These are phyloP conservation scores for Andricus quercusramuli DNA, from an alignment of 2,888 invertebrate genomes.

Conservation along the genomic window DNA sequence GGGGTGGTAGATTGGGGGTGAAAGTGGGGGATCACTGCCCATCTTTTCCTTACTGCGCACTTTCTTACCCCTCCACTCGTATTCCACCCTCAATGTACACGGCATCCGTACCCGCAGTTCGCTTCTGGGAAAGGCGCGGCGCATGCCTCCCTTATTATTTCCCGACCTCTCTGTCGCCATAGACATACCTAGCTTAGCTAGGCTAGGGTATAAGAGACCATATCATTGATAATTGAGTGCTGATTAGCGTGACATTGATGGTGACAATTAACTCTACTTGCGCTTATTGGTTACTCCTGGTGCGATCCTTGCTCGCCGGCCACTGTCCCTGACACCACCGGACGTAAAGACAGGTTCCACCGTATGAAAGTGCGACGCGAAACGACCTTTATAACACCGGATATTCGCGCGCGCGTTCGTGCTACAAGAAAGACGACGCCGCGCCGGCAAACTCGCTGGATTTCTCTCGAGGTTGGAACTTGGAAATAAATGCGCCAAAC, in stretches of 20 bases:
- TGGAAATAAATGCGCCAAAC: constrained; percentile 28
- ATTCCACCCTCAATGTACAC: constrained; percentile 60
- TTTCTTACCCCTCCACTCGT: constrained; percentile 69
- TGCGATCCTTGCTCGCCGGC: constrained; percentile 5
- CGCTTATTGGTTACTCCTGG: background rate
- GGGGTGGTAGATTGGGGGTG: constrained; percentile 55
- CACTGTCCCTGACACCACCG: background rate
- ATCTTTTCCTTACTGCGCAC: constrained; percentile 72
- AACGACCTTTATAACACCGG: constrained; percentile 30
- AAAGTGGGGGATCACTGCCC: constrained; percentile 62
- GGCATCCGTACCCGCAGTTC: constrained; percentile 62
- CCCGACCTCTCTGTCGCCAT: constrained; percentile 35
- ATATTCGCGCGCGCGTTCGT: constrained; percentile 35
- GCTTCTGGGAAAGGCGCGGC: constrained; percentile 65
- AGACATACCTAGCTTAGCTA: background rate
- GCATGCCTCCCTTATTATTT: constrained; percentile 58
- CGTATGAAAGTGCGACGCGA: constrained; percentile 32
- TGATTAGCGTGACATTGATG: background rate
- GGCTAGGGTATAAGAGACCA: background rate
- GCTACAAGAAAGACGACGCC: constrained; percentile 22
- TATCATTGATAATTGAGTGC: background rate
- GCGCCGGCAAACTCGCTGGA: constrained; percentile 22
- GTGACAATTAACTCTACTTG: background rate
- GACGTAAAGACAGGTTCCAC: background rate
- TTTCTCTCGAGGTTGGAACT: constrained; percentile 29